A percentile compares a stretch with the other conserved stretches of the same genome.
phyloP scores from a whole-genome alignment of 2,888 invertebrate genomes.

The Laspeyria flexula region DNA sequence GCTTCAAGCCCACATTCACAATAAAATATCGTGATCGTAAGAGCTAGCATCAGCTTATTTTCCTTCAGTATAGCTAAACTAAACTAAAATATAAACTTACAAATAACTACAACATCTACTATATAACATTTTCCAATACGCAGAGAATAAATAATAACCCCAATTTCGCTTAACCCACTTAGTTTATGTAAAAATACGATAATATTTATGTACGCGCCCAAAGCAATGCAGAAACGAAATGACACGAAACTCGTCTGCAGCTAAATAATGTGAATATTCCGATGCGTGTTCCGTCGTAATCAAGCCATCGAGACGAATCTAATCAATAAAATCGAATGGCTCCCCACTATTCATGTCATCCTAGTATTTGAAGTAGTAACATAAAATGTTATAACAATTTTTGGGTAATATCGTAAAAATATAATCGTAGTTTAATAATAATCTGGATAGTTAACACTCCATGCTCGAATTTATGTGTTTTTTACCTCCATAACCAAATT shows the following conservation, averaged over 20 bases:
- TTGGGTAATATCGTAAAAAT: slow-evolving; percentile 36
- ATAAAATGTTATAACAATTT: slow-evolving; percentile 31
- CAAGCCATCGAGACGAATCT: slow-evolving; percentile 29
- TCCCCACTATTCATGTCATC: slow-evolving; percentile 19
- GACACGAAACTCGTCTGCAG: not conserved
- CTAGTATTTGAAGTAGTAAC: slow-evolving; percentile 29
- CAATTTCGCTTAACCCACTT: not conserved
- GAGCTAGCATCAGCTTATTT: too few relatives aligned
- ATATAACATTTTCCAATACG: not conserved
- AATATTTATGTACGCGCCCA: not conserved
- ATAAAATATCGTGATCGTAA: too few relatives aligned
- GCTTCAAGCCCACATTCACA: too few relatives aligned
- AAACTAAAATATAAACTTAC: too few relatives aligned
- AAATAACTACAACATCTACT: not conserved
- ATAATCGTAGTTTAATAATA: slow-evolving; percentile 19
- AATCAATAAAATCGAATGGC: slow-evolving; percentile 35
- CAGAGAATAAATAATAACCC: not conserved
- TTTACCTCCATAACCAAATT: slow-evolving; percentile 31
- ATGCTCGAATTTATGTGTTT: slow-evolving; percentile 34
- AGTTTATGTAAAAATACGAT: slow-evolving; percentile 4
- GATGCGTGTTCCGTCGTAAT: slow-evolving; percentile 16
- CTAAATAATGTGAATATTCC: slow-evolving; percentile 15
- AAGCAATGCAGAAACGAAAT: slow-evolving; percentile 3
- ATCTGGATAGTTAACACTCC: slow-evolving; percentile 35
- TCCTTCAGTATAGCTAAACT: too few relatives aligned